Evolutionary conservation across 1,140 invertebrate species (phyloP), one percentile per base, ranked within the genome.

Genomic region (Platorchestia sp.): DNA sequence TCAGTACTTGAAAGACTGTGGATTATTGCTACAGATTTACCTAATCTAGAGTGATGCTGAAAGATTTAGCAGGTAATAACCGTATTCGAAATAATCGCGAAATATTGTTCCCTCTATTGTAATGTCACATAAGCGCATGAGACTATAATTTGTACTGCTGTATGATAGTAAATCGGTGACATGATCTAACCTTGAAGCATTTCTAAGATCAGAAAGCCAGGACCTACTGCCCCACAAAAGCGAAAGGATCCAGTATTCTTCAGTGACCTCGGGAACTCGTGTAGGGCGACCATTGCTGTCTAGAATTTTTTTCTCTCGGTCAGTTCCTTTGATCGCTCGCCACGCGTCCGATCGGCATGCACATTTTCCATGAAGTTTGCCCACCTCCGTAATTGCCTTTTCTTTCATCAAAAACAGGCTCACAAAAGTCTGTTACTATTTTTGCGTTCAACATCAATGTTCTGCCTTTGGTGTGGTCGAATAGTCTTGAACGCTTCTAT

Each of bases 201-300:
- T 51, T 51, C 3, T 75, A 75, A 36, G 59, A 75, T 27, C 87
- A 89, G 41, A 89, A 10, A 19, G 27, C 0, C n/a, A 89, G 16
- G 87, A 89, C 87, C 87, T 89, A 89, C 87, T 89, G 87, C 41
- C 27, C 87, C 43, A 89, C 87, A 89, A 89, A 89, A 89, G 87
- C n/a, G 87, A 89, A 44, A 89, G 87, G 36, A 41, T 42, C 6
- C 41, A 3, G 87, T 42, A 14, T 41, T 89, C 87, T 75, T 5
- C n/a, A 89, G 6, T 89, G 87, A 89, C 87, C 87, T 89, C 87
- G 7, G 43, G n/a, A 75, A 75, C 59, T 75, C 59, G 14, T 22
- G 59, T 36, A 75, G 10, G 59, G 27, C 59, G 10, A 75, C 59
- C 59, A 75, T 75, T 75, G 59, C 59, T 36, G 59, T 75, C 10